Conservation (phyloP, 2,113 vertebrate species). For the Narcine bancroftii region DNA sequence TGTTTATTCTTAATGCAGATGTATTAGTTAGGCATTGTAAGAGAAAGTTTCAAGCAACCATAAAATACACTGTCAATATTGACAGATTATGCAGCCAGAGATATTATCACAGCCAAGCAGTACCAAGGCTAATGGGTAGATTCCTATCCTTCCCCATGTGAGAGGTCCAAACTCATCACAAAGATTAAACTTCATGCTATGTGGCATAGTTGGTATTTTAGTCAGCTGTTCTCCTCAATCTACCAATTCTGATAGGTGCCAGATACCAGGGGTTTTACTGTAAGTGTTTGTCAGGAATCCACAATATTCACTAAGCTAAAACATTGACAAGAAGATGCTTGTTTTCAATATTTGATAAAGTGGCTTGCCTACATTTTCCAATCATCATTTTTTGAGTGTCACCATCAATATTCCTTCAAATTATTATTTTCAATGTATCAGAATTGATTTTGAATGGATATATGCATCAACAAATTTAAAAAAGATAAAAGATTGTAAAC, state of each 20-base stretch:
- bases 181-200: background rate
- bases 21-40: too few species aligned
- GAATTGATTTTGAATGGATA: background rate
- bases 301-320: background rate
- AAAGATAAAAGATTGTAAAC: background rate
- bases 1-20: too few species aligned
- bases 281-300: background rate
- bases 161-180: background rate
- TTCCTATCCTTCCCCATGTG: background rate
- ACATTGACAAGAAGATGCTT: too few species aligned
- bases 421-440: background rate
- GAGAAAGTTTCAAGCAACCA: too few species aligned
- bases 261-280: too few species aligned
- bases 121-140: background rate
- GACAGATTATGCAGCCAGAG: background rate
- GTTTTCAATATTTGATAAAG: background rate
- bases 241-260: too few species aligned
- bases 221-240: background rate
- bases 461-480: background rate
- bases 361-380: background rate
- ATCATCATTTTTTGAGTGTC: background rate
- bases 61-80: too few species aligned
- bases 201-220: background rate
- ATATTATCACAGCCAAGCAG: background rate
- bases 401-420: background rate